Evolutionary conservation across 35 echinoderm and acorn worm genomes (phyloP).

Genomic region (Heliocidaris tuberculata): DNA sequence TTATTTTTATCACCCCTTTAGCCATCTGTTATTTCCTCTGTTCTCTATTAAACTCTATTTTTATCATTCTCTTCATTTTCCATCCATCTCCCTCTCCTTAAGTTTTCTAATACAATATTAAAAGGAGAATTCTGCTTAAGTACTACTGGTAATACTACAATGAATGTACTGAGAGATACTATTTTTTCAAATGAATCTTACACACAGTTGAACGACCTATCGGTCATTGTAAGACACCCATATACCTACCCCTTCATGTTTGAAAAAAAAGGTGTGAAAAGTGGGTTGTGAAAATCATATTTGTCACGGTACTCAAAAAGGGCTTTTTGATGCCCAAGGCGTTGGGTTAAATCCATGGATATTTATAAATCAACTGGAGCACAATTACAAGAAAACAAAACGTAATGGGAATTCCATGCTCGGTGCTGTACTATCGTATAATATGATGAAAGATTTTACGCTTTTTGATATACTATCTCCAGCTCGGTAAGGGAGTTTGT

Average conservation of each 20-base stretch:
- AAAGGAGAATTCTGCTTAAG: too few species aligned
- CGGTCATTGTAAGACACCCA: not conserved
- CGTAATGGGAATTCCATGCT: not conserved
- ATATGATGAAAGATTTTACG: constrained; percentile 6
- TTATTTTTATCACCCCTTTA: too few species aligned
- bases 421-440: not conserved
- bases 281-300: not conserved
- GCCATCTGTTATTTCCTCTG: too few species aligned
- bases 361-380: constrained; percentile 28
- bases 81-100: too few species aligned
- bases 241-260: not conserved
- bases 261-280: not conserved
- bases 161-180: too few species aligned
- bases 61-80: too few species aligned
- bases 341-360: not conserved
- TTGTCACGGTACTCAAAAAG: constrained; percentile 4
- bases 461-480: not conserved
- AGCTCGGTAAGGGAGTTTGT: not conserved
- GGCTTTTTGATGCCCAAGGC: not conserved
- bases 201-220: not conserved
- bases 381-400: not conserved
- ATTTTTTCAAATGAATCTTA: not conserved
- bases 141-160: too few species aligned
- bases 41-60: too few species aligned
- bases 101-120: too few species aligned